These are phyloP conservation scores for Epinephelus moara DNA, from an alignment of 2,113 vertebrate genomes.

Conservation along the genomic window DNA sequence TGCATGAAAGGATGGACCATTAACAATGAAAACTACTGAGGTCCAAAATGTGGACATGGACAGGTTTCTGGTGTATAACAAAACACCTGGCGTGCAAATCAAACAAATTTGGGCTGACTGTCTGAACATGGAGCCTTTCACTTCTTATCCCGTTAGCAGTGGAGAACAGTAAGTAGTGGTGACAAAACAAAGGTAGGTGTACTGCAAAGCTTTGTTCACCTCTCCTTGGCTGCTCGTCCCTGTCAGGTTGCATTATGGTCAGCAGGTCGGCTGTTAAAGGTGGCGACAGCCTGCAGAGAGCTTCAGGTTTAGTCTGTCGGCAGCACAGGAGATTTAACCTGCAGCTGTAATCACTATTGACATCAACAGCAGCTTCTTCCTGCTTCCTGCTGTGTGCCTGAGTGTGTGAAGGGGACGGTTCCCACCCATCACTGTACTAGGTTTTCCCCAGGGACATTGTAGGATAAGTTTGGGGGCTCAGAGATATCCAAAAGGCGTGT, in stretches of 20 bases:
- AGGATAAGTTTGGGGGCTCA: not conserved
- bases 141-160: not conserved
- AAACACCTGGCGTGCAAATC: not conserved
- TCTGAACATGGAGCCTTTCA: constrained; percentile 12
- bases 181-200: not conserved
- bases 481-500: not conserved
- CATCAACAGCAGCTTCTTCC: constrained; percentile 22
- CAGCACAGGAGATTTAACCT: constrained; percentile 23
- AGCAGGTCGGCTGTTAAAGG: constrained; percentile 18
- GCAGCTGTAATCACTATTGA: constrained; percentile 37
- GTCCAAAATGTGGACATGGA: not conserved
- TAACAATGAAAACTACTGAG: not conserved
- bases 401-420: constrained; percentile 32
- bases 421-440: constrained; percentile 11
- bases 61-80: not conserved
- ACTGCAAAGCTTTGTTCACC: not conserved
- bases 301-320: constrained; percentile 12
- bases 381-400: constrained; percentile 13
- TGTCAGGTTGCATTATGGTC: constrained; percentile 40
- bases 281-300: constrained; percentile 26
- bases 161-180: not conserved
- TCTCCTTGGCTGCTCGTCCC: constrained; percentile 35
- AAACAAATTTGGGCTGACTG: not conserved
- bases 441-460: not conserved
- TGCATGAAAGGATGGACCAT: not conserved